phyloP scores from a whole-genome alignment of 2,888 invertebrate species.

The Parelbella ahira region DNA sequence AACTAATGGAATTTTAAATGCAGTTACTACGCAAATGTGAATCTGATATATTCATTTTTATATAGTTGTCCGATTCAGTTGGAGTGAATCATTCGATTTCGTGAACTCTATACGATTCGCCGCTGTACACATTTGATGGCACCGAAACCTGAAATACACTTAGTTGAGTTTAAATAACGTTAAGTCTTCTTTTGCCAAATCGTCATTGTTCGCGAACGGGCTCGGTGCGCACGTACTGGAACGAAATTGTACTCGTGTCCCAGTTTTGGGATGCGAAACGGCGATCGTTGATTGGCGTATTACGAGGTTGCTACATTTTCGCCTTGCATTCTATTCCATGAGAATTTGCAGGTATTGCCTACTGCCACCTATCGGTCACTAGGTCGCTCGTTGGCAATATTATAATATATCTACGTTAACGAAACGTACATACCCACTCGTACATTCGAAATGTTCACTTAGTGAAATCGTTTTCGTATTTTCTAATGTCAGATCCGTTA shows the following conservation, averaged over 20 bases:
- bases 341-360: conserved; percentile 67
- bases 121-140: conserved; percentile 67
- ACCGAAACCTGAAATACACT: conserved; percentile 62
- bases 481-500: too few species aligned
- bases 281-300: conserved; percentile 70
- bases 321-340: conserved; percentile 75
- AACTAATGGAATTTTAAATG: too few species aligned
- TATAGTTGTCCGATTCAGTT: conserved; percentile 1
- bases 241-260: conserved; percentile 39
- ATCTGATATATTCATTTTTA: too few species aligned
- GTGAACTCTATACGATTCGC: conserved; percentile 6
- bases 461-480: too few species aligned
- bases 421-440: too few species aligned
- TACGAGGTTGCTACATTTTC: conserved; percentile 72
- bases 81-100: conserved; percentile 8
- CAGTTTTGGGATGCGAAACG: conserved; percentile 72
- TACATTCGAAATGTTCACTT: too few species aligned
- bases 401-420: conserved; percentile 30
- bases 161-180: conserved; percentile 39
- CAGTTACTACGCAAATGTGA: too few species aligned
- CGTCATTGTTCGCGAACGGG: conserved; percentile 53
- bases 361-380: conserved; percentile 57
- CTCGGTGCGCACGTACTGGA: conserved; percentile 44
- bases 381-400: conserved; percentile 52
- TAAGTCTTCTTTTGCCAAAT: conserved; percentile 55